Percentiles rank a stretch among this genome's conserved stretches.
These are phyloP conservation scores for Tiaroga cobitis DNA, from an alignment of 2,797 vertebrate species.

Conservation along the genomic window DNA sequence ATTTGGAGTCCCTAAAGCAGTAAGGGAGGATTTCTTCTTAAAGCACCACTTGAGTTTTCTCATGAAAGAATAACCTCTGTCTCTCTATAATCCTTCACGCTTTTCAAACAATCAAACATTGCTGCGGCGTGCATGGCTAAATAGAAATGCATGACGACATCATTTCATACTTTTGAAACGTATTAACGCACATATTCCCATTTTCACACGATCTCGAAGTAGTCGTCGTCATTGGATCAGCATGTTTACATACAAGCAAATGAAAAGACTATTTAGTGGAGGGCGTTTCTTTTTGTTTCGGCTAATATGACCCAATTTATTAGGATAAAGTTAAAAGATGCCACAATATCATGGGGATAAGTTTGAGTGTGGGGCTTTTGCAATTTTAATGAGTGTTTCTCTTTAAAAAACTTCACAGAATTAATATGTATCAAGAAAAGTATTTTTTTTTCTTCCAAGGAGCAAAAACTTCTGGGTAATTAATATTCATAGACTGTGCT, in stretches of 20 bases:
- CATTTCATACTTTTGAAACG: constrained; percentile 18
- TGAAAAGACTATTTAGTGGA: constrained; percentile 69
- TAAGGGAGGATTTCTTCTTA: constrained; percentile 66
- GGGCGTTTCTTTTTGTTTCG: constrained; percentile 66
- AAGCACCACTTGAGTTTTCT: constrained; percentile 72
- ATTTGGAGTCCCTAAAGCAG: constrained; percentile 65
- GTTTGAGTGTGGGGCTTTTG: constrained; percentile 78
- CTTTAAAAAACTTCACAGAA: constrained; percentile 89
- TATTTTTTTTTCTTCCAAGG: constrained; percentile 68
- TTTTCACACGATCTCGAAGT: neutral
- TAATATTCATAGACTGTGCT: constrained; percentile 93
- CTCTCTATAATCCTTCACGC: constrained; percentile 14
- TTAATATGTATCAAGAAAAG: constrained; percentile 90
- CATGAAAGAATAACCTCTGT: constrained; percentile 41
- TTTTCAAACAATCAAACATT: constrained; percentile 15
- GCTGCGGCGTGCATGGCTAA: constrained; percentile 1
- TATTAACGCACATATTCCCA: neutral
- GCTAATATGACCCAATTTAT: constrained; percentile 80
- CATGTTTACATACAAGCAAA: constrained; percentile 72
- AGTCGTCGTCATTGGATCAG: constrained; percentile 29
- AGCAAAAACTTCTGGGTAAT: constrained; percentile 90
- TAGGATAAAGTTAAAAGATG: constrained; percentile 78
- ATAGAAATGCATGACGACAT: constrained; percentile 31
- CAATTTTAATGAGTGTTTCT: constrained; percentile 86
- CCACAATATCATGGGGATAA: constrained; percentile 76